A percentile compares a stretch with the other conserved stretches of the same genome.
Conservation (phyloP, 2,888 invertebrate species). For the Pandemis heparana region DNA sequence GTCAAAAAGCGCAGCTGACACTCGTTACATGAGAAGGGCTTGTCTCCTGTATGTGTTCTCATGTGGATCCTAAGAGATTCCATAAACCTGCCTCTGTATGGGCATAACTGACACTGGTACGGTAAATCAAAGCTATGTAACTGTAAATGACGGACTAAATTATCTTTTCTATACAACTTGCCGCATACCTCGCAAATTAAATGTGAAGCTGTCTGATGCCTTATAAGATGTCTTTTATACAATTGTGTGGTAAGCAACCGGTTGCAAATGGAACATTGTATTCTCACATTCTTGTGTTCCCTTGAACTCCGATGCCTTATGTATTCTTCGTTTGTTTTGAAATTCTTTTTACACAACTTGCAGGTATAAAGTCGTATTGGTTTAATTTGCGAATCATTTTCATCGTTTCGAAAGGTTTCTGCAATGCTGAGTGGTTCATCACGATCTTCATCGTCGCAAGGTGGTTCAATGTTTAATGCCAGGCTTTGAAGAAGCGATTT, state of each 20-base stretch:
- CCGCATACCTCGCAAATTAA: conserved; percentile 69
- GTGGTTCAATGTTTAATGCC: conserved; percentile 13
- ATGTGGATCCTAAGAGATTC: conserved; percentile 68
- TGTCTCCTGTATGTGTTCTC: conserved; percentile 66
- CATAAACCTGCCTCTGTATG: conserved; percentile 64
- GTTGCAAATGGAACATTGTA: conserved; percentile 54
- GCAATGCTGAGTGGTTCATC: conserved; percentile 34
- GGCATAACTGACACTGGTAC: conserved; percentile 64
- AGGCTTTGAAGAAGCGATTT: conserved; percentile 49
- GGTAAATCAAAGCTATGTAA: conserved; percentile 63
- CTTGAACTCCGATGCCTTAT: conserved; percentile 54
- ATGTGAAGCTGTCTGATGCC: conserved; percentile 59
- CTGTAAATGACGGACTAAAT: conserved; percentile 63
- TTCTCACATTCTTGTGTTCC: conserved; percentile 53
- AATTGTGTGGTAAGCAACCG: conserved; percentile 55
- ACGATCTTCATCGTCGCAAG: conserved; percentile 10
- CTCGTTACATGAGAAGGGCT: conserved; percentile 67
- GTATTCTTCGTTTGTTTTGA: conserved; percentile 49
- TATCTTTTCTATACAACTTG: conserved; percentile 67
- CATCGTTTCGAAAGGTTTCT: conserved; percentile 19
- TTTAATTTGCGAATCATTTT: conserved; percentile 26
- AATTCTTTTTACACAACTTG: conserved; percentile 48
- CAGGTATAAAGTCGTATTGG: conserved; percentile 41
- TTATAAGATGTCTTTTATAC: conserved; percentile 56
- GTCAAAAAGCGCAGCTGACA: conserved; percentile 65